Base-by-base conservation (phyloP, 2,113 vertebrate species). In the Cephalopholis sonnerati region DNA sequence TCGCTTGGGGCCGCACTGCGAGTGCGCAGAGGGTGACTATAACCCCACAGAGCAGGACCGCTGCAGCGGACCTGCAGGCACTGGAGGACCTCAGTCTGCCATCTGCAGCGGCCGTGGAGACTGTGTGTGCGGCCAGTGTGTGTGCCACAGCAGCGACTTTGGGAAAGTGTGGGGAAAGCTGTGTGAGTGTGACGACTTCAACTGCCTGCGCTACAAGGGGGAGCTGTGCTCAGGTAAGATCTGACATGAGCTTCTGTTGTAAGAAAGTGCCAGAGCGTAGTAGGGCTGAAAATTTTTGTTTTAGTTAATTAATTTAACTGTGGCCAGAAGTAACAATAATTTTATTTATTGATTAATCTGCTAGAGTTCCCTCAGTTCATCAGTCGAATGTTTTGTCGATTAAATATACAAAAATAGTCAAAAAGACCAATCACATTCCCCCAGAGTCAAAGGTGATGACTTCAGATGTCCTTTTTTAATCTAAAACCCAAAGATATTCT, bases 121-220 rank as follows among this genome's bases (percentile, higher is more conserved):
- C 89, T 99, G 98, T 9, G 95, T 98, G 68, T 99, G 98, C 0
- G 98, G 98, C 62, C 98, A 99, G 94, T 99, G 98, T 0, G 95
- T 98, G 77, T 99, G 98, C 75, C 97, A 99, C 91, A 94, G 91
- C 94, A 99, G 95, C 1, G 97, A 98, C 91, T 98, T 98, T 0
- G 98, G 98, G 36, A 98, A 97, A 89, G 96, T 99, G 44, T 97
- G 96, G 41, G 98, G 98, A 65, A 97, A 97, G 90, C 96, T 96
- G 92, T 99, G 98, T 0, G 98, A 99, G 88, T 99, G 98, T 0
- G 98, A 99, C 0, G 97, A 99, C 96, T 99, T 99, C 94, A 99
- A 97, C 95, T 99, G 98, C 6, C 96, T 97, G 80, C 97, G 97
- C 77, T 98, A 97, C 95, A 99, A 97, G 88, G 98, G 98, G 1